Evolutionary conservation across 2,888 invertebrate species (phyloP).

Genomic region (Hypomecis punctinalis): DNA sequence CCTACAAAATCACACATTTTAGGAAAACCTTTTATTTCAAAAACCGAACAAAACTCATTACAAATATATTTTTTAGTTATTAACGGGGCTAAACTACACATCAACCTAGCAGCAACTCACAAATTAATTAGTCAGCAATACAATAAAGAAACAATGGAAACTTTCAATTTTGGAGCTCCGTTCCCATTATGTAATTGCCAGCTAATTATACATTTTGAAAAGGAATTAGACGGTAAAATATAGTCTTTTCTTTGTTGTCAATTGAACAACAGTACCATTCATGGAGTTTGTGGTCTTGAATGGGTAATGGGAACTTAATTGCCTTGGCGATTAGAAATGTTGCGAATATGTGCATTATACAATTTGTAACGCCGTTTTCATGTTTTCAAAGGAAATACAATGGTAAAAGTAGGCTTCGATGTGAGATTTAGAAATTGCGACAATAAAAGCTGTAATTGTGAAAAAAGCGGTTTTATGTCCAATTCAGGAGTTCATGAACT

Average conservation of each 20-base stretch:
- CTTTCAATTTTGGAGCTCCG: conserved; percentile 37
- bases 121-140: conserved; percentile 31
- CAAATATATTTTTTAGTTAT: neutral
- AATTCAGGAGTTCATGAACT: neutral
- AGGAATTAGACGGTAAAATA: conserved; percentile 35
- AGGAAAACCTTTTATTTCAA: too few species aligned
- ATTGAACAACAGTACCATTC: conserved; percentile 39
- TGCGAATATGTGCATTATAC: conserved; percentile 33
- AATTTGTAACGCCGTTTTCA: conserved; percentile 22
- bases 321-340: conserved; percentile 48
- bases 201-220: conserved; percentile 31
- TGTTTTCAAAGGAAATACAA: conserved; percentile 13
- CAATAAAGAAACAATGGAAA: conserved; percentile 38
- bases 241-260: conserved; percentile 43
- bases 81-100: neutral
- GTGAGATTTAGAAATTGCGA: conserved; percentile 28
- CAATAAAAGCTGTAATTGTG: neutral
- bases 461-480: neutral
- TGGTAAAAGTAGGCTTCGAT: conserved; percentile 4
- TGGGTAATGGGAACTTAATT: conserved; percentile 63
- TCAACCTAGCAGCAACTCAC: conserved; percentile 16
- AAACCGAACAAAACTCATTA: too few species aligned
- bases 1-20: too few species aligned
- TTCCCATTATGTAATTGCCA: conserved; percentile 38
- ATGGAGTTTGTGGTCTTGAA: conserved; percentile 34